Evolutionary conservation across 2,797 vertebrate genomes (phyloP).

Genomic region (Eleutherodactylus coqui): DNA sequence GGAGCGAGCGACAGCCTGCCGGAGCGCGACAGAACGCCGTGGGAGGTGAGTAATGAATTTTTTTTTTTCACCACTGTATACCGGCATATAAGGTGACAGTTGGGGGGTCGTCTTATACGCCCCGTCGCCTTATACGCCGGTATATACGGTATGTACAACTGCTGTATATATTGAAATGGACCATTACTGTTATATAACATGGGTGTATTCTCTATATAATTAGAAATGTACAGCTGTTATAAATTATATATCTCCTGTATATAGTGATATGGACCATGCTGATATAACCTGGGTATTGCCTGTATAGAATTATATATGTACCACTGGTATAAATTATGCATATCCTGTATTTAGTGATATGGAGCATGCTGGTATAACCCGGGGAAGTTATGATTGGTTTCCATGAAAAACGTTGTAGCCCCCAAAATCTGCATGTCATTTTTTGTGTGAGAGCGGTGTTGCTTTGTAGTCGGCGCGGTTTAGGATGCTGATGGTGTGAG

Average conservation of each 20-base stretch:
- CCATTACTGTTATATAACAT: too few species aligned
- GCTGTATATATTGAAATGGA: too few species aligned
- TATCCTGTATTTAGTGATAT: too few species aligned
- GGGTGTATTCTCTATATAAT: background rate
- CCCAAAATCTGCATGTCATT: background rate
- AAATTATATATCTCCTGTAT: background rate
- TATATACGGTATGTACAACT: too few species aligned
- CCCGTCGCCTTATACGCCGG: too few species aligned
- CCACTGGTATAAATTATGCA: background rate
- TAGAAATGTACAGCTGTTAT: background rate
- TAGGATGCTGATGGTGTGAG: conserved; percentile 12
- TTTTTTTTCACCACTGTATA: too few species aligned
- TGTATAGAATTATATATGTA: background rate
- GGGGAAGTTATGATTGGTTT: background rate
- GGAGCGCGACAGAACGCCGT: too few species aligned
- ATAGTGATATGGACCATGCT: background rate
- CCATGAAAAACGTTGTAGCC: background rate
- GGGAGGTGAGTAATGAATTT: too few species aligned
- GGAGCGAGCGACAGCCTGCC: too few species aligned
- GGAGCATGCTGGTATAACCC: too few species aligned
- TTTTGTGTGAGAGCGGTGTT: background rate
- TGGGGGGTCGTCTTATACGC: too few species aligned
- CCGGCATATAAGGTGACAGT: too few species aligned
- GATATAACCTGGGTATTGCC: background rate
- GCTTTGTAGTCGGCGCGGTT: background rate